A percentile compares a stretch with the other conserved stretches of the same genome.
Conservation (phyloP, 2,888 invertebrate genomes). For the Melieria picta region DNA sequence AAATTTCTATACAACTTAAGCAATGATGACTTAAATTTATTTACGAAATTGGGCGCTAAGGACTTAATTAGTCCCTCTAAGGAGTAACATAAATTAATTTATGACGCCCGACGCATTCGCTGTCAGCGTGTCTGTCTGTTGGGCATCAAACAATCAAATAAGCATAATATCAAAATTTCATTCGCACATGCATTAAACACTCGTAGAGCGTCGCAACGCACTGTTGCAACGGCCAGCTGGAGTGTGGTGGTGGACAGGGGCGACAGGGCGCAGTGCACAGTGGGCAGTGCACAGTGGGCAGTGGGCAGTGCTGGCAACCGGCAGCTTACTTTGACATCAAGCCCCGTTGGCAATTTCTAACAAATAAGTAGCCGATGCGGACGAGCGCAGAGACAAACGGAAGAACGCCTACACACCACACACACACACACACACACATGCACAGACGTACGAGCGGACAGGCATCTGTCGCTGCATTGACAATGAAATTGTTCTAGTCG, state of each 20-base stretch:
- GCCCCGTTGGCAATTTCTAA: conserved; percentile 41
- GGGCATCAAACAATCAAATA: background rate
- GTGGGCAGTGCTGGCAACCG: conserved; percentile 16
- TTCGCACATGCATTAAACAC: conserved; percentile 19
- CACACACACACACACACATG: conserved; percentile 10
- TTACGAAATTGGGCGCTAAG: too few species aligned
- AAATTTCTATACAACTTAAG: too few species aligned
- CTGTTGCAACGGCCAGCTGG: conserved; percentile 3
- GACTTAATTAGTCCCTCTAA: too few species aligned
- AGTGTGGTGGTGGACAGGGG: background rate
- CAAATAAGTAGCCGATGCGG: conserved; percentile 21
- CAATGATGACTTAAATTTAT: too few species aligned
- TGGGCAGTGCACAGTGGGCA: background rate
- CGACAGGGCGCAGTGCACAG: background rate
- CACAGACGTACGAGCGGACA: background rate
- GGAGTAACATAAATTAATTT: too few species aligned
- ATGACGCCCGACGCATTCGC: too few species aligned
- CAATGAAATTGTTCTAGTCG: conserved; percentile 24
- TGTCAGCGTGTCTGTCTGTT: too few species aligned
- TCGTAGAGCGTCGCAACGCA: background rate
- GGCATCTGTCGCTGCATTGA: conserved; percentile 16
- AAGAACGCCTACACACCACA: background rate
- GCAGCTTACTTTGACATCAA: conserved; percentile 41
- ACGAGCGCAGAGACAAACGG: background rate
- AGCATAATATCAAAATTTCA: conserved; percentile 30